These are phyloP conservation scores for Dicyrtoma fusca DNA, from an alignment of 2,888 invertebrate genomes.

Conservation along the genomic window DNA sequence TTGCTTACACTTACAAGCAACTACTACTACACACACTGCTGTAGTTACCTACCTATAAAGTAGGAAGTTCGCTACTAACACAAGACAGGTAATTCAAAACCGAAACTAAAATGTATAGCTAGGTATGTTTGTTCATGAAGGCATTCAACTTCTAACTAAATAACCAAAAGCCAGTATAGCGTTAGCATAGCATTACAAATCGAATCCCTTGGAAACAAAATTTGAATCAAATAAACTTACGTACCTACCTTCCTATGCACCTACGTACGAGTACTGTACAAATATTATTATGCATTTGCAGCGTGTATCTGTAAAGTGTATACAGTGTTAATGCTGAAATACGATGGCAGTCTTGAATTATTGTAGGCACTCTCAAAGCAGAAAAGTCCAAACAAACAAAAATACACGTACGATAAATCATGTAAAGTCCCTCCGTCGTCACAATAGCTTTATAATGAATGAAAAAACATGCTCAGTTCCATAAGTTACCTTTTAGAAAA, in stretches of 20 bases:
- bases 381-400: conserved; percentile 20
- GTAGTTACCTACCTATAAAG: too few species aligned
- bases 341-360: too few species aligned
- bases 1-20: too few species aligned
- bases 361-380: too few species aligned
- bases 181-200: not conserved
- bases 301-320: not conserved
- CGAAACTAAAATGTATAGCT: conserved; percentile 8
- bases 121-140: too few species aligned
- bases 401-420: conserved; percentile 38
- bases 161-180: too few species aligned
- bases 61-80: not conserved
- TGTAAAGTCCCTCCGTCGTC: conserved; percentile 34
- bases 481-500: conserved; percentile 27
- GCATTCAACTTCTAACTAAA: too few species aligned
- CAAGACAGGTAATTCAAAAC: conserved; percentile 5
- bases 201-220: conserved; percentile 2
- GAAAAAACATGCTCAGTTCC: conserved; percentile 33
- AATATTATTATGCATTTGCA: not conserved
- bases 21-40: too few species aligned
- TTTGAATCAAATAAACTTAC: conserved; percentile 1
- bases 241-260: too few species aligned
- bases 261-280: not conserved
- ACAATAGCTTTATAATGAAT: conserved; percentile 43
- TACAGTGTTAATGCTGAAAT: not conserved